Base-by-base conservation (phyloP, 2,888 invertebrate species). In the Machimus atricapillus region DNA sequence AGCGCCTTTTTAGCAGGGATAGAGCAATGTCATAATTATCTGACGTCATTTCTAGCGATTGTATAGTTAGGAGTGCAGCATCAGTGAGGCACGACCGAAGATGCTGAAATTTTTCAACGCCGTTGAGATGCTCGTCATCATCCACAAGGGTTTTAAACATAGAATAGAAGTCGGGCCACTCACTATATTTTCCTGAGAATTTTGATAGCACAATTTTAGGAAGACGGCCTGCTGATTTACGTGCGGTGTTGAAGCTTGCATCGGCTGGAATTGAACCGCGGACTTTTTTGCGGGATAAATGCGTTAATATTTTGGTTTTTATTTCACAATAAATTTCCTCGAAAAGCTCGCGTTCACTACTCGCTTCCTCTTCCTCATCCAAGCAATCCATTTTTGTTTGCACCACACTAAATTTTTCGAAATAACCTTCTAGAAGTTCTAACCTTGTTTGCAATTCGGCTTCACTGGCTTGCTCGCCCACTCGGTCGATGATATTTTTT, bases 301-400 rank as follows among this genome's bases (percentile, higher is more conserved):
- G 14, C 27, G 23, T 52, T 52, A 81, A n/a, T 52, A 81, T 52
- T 56, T 81, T 46, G 2, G 81, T 56, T n/a, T n/a, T n/a, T n/a
- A n/a, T n/a, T n/a, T n/a, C n/a, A n/a, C n/a, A n/a, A n/a, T n/a
- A n/a, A n/a, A n/a, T n/a, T 81, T 46, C 81, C 34, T 46, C 56
- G 7, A 81, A 81, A 12, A n/a, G 1, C 56, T 43, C 81, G 19
- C 81, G 81, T 8, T 52, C 52, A 3, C 19, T 46, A 2, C 77
- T 19, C 1, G 0, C 8, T 4, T n/a, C 77, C 9, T 77, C 77
- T 9, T 52, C 46, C n/a, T 81, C 81, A 43, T 81, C 81, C 12
- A 81, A 81, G 1, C 81, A 81, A 16, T 81, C 52, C 12, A 52
- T 81, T 52, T 81, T 52, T 4, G 81, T 81, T 31, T 81, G 81